Evolutionary conservation across 2,888 invertebrate species (phyloP), one percentile per base, ranked within the genome.

Genomic region (Drosophila borborema): DNA sequence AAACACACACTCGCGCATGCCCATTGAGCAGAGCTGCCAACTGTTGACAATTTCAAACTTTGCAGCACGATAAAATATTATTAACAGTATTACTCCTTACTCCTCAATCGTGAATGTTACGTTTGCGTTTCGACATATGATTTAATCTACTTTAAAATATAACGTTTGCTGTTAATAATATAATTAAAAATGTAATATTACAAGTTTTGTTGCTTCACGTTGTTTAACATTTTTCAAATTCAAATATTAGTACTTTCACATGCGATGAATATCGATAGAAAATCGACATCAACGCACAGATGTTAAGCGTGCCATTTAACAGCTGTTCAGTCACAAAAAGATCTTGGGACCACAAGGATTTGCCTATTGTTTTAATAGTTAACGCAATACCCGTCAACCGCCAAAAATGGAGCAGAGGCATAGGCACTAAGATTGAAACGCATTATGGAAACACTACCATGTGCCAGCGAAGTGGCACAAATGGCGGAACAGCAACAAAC

Each of bases 381-480:
- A 73, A 54, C 28, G 38, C 61, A 60, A 45, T 48, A 56, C 23
- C 64, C 43, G 36, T 58, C 46, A 49, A 46, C 10, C 54, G 56
- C 72, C 59, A 68, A 72, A 66, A 64, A 85, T 87, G 82, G 51
- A 43, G 41, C 43, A 56, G 23, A 53, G 20, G 41, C 23, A 54
- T 1, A 49, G 34, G 9, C 48, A 68, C 20, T 51, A 70, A 34
- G 28, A 63, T 55, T 48, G 40, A 40, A 54, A 9, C 34, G 31
- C 40, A 59, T 43, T 23, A 86, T 86, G 88, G 80, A 86, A 67
- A 72, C 82, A 56, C 68, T 88, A 48, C 62, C 73, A 46, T 76
- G 85, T 68, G 72, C 66, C 60, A 75, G 54, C 55, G 76, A 74
- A 56, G 62, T 74, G 48, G 62, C 55, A 23, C 71, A 71, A n/a